Base-by-base conservation (phyloP, 2,888 invertebrate genomes). In the Campoletis raptor region DNA sequence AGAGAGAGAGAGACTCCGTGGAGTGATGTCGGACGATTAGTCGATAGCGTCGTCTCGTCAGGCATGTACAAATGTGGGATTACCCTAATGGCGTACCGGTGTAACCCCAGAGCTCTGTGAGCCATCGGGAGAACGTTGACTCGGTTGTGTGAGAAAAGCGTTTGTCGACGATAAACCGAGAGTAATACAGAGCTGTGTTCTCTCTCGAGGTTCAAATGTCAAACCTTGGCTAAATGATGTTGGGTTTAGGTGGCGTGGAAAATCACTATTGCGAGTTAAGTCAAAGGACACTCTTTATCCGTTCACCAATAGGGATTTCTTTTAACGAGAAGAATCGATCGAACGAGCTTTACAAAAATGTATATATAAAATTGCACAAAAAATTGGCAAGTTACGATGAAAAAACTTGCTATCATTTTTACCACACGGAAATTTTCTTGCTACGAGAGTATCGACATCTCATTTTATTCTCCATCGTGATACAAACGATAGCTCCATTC, bases 41-140 rank as follows among this genome's bases (percentile, higher is more conserved):
- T 86, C 84, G 86, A 85, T 82, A 66, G 78, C 54, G 83, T 86
- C 74, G 80, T 85, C 81, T 82, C 84, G 84, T 86, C 85, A 85
- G 85, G 88, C 87, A 69, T 87, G 87, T 87, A 88, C 85, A 89
- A 88, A 90, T 88, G 87, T 80, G 84, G 89, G 91, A 91, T 91
- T 90, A 90, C 85, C 84, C 89, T 89, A 90, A 91, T 90, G 88
- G 89, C 87, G 88, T 87, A 90, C 88, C 88, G 90, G 87, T 90
- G 91, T 91, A 89, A 88, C 87, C 88, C 30, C 48, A 48, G 48
- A 52, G 81, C 54, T 24, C 36, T 57, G n/a, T 57, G 10, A 18
- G 24, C n/a, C 24, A 57, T 72, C 72, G 66, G 54, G 57, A 79
- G 79, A 69, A 61, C 74, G 80, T 81, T 78, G 69, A 76, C 81